Base-by-base conservation (phyloP, 2,113 vertebrate species). In the Microcebus jonahi region DNA sequence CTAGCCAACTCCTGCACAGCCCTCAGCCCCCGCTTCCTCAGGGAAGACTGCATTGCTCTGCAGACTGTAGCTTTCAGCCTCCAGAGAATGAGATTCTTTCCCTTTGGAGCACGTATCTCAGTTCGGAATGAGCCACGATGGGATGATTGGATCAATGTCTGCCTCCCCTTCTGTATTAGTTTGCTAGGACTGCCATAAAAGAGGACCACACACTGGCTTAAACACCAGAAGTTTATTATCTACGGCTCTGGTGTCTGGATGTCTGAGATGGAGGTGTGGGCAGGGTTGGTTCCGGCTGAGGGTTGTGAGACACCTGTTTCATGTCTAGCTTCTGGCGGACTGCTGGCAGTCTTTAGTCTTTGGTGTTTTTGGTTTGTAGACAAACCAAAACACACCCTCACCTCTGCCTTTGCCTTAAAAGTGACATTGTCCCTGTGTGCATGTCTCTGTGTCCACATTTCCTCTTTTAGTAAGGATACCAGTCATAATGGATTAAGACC, bases 401-500 rank as follows among this genome's bases (percentile, higher is more conserved):
- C 29, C 5, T 10, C 57, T 23, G 36, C 45, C 48, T 82, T 70
- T 15, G 6, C 7, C 15, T 71, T 67, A 29, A 76, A 3, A 3
- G 0, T 1, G 31, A 31, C 39, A 8, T n/a, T 55, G 68, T 10
- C 76, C 71, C 59, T 75, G 42, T 6, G 0, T 11, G 48, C 0
- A 0, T 31, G 39, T 25, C 45, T 50, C 65, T 70, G 34, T 15
- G 8, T 3, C 73, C 39, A 53, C 15, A 20, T 31, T 65, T 57
- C 25, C 23, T 42, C 21, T 88, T 55, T 12, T 36, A 13, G 20
- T n/a, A 90, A 61, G 68, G 68, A 70, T 4, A 50, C 1, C 11
- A 29, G 34, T 57, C 83, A 27, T 10, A 6, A 1, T 29, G 27
- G 57, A 55, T 29, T 48, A 48, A 50, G 12, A 23, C 11, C 21